Evolutionary conservation across 37 sponge, comb jelly and placozoan genomes (phyloP).

Genomic region (Dysidea cf. avara): DNA sequence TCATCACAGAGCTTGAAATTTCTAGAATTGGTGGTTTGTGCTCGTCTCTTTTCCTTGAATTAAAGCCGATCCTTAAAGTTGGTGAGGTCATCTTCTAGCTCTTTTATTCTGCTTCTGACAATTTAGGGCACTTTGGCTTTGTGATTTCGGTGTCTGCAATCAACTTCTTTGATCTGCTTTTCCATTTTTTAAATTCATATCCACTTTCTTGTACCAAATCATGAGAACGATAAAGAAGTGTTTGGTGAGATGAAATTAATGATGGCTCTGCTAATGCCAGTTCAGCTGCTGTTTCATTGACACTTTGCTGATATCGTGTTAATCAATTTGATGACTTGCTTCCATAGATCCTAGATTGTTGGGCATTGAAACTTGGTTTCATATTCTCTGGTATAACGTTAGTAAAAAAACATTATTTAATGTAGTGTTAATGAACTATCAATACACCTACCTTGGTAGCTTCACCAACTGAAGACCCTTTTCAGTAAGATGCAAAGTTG

Average conservation of each 20-base stretch:
- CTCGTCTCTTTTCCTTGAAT: slow-evolving; percentile 16
- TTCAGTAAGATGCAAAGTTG: no score
- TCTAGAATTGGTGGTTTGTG: not conserved
- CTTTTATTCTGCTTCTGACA: not conserved
- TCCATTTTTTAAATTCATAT: slow-evolving; percentile 20
- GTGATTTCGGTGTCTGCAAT: not conserved
- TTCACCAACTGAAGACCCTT: no score
- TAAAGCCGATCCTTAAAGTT: not conserved
- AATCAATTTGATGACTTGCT: no score
- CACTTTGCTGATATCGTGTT: slow-evolving; percentile 18
- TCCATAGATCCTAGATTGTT: no score
- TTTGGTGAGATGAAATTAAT: not conserved
- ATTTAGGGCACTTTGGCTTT: slow-evolving; percentile 7
- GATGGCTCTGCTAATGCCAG: not conserved
- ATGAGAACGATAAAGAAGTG: not conserved
- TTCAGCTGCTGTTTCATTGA: slow-evolving; percentile 20
- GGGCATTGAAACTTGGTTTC: no score
- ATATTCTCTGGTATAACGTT: no score
- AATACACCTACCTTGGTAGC: no score
- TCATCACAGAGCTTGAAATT: slow-evolving; percentile 31
- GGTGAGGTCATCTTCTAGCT: slow-evolving; percentile 9
- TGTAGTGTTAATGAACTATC: no score
- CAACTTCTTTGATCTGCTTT: slow-evolving; percentile 11
- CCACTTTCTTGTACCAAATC: not conserved
- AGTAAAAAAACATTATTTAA: no score